These are phyloP conservation scores for Metallyticus violacea DNA, from an alignment of 2,888 invertebrate species.

Conservation along the genomic window DNA sequence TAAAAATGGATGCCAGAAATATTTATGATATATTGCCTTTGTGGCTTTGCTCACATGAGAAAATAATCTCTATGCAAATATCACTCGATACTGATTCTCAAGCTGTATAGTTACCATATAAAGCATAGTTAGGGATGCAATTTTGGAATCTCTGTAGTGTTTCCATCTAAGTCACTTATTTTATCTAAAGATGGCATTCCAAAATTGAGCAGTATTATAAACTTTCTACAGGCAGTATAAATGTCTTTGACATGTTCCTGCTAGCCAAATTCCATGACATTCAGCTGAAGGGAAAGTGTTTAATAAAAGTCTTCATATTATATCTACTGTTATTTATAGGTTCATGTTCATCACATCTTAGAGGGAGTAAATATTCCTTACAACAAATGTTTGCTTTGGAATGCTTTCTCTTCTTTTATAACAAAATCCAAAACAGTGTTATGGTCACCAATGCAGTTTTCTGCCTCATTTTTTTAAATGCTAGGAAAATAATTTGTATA, in stretches of 20 bases:
- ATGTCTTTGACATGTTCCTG: background rate
- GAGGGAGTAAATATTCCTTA: background rate
- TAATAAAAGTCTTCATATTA: no score
- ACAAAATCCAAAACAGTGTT: background rate
- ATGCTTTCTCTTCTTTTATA: background rate
- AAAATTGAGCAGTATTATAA: background rate
- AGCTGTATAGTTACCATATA: background rate
- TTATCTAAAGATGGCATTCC: background rate
- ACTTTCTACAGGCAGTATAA: no score
- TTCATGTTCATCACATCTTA: background rate
- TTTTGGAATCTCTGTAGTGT: background rate
- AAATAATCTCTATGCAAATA: background rate
- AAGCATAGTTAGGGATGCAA: background rate
- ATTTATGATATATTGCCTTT: background rate
- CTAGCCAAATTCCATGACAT: background rate
- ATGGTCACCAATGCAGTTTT: background rate
- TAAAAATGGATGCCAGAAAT: background rate
- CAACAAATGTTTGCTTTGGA: background rate
- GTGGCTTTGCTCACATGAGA: background rate
- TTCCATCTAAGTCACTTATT: background rate
- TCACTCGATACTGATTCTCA: no score
- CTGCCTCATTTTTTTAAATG: background rate
- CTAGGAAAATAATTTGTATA: no score
- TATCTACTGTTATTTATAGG: no score
- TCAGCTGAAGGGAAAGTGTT: background rate